A percentile compares a stretch with the other conserved stretches of the same genome.
Evolutionary conservation across 2,797 vertebrate genomes (phyloP).

Genomic region (Dryobates pubescens): DNA sequence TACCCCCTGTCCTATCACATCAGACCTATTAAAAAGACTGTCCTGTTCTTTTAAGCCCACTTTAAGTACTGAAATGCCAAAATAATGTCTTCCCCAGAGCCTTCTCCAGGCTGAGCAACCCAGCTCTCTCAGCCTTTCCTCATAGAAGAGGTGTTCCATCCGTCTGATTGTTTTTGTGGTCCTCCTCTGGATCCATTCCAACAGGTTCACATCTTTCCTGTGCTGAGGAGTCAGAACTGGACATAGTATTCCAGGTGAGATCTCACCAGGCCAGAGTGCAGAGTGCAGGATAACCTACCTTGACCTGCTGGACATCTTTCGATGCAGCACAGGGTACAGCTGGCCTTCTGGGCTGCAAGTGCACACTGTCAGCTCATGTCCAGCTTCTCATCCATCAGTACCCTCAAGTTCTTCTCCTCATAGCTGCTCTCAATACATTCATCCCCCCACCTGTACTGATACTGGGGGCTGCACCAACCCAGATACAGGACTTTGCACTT

Average conservation of each 20-base stretch:
- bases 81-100: too few species aligned
- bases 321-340: accelerated
- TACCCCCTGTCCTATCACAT: too few species aligned
- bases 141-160: background rate
- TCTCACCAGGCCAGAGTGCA: background rate
- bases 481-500: too few species aligned
- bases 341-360: accelerated
- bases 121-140: background rate
- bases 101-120: background rate
- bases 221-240: background rate
- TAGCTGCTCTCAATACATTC: background rate
- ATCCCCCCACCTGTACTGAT: too few species aligned
- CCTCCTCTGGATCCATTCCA: accelerated
- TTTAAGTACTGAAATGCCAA: too few species aligned
- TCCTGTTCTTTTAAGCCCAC: too few species aligned
- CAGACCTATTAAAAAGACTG: too few species aligned
- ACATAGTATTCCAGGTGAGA: accelerated
- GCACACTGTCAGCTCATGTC: accelerated
- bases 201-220: background rate
- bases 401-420: accelerated
- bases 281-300: background rate
- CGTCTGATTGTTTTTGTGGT: too few species aligned
- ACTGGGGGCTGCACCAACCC: too few species aligned
- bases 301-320: accelerated
- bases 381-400: background rate